These are phyloP conservation scores for Oreotragus oreotragus DNA, from an alignment of 2,113 vertebrate species.

Conservation along the genomic window DNA sequence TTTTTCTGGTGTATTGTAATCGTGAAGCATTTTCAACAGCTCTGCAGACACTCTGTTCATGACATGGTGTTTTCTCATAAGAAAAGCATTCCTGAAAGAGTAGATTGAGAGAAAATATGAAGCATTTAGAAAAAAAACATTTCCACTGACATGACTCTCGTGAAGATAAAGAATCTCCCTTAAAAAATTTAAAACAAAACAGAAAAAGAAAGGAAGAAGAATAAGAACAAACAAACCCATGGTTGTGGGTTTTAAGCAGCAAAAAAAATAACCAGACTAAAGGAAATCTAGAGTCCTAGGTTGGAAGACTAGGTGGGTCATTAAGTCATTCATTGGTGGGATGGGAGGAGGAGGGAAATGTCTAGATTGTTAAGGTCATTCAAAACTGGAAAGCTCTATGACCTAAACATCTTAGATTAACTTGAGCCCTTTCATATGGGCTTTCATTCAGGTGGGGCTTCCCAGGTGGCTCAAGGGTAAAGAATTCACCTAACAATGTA, in stretches of 20 bases:
- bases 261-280: not conserved
- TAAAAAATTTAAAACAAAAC: not conserved
- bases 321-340: not conserved
- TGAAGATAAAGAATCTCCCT: not conserved
- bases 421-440: not conserved
- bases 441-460: not conserved
- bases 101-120: conserved; percentile 39
- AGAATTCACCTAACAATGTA: not conserved
- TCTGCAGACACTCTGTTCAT: conserved; percentile 27
- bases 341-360: not conserved
- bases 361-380: not conserved
- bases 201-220: not conserved
- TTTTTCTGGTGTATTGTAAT: conserved; percentile 40
- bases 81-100: conserved; percentile 45
- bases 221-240: not conserved
- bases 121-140: conserved; percentile 39
- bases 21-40: conserved; percentile 45
- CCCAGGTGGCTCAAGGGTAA: not conserved
- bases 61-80: conserved; percentile 28
- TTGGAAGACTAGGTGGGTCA: not conserved
- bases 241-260: not conserved
- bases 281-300: not conserved
- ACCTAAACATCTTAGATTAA: not conserved
- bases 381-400: not conserved
- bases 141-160: not conserved